A percentile compares a stretch with the other conserved stretches of the same genome.
Evolutionary conservation across 1,140 invertebrate species (phyloP).

Genomic region (Bicyclus anynana): DNA sequence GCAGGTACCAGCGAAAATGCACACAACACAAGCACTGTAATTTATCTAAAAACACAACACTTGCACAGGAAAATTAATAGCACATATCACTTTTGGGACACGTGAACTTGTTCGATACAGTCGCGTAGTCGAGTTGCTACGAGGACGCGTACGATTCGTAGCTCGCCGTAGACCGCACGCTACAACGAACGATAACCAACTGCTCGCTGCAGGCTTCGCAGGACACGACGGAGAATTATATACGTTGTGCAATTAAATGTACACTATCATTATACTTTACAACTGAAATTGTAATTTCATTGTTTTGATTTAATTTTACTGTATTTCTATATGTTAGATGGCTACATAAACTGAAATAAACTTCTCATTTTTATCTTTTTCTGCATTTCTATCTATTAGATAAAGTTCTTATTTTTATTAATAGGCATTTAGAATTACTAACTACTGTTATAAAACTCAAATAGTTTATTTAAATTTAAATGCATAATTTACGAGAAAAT

Average conservation of each 20-base stretch:
- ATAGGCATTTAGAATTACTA: no score
- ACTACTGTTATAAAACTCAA: no score
- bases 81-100: neutral
- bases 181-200: slow-evolving; percentile 3
- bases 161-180: neutral
- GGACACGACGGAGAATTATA: neutral
- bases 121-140: neutral
- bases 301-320: no score
- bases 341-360: no score
- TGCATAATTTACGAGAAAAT: no score
- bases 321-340: no score
- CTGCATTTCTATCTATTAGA: no score
- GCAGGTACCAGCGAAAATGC: neutral
- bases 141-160: neutral
- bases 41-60: neutral
- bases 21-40: neutral
- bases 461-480: no score
- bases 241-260: neutral
- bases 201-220: slow-evolving; percentile 2
- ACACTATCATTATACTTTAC: neutral
- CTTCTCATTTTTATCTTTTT: no score
- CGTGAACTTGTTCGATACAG: neutral
- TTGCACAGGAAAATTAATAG: neutral
- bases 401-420: no score
- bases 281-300: no score